phyloP scores from a whole-genome alignment of 2,888 invertebrate genomes.

The Torymus auratus region DNA sequence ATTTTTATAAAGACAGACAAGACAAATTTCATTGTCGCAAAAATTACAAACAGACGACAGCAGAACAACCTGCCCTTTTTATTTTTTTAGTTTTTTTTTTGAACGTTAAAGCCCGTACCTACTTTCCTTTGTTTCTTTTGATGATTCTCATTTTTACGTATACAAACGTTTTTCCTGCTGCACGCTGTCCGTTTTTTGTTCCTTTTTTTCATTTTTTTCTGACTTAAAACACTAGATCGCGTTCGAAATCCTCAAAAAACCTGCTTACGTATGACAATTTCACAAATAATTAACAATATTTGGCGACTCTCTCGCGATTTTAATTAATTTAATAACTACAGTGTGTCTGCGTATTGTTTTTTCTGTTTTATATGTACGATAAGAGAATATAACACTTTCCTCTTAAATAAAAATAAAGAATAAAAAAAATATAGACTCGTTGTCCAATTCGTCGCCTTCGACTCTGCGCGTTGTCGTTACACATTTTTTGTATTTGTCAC shows the following conservation, averaged over 20 bases:
- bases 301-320: constrained; percentile 51
- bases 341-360: constrained; percentile 35
- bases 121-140: constrained; percentile 50
- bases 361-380: constrained; percentile 48
- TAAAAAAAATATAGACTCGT: constrained; percentile 58
- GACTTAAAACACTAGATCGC: constrained; percentile 57
- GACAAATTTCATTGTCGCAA: constrained; percentile 64
- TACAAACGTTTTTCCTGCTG: constrained; percentile 48
- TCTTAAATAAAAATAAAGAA: constrained; percentile 57
- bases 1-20: constrained; percentile 68
- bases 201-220: constrained; percentile 40
- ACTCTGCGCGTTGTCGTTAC: constrained; percentile 56
- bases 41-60: constrained; percentile 65
- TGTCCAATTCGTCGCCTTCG: constrained; percentile 56
- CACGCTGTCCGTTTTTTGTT: constrained; percentile 49
- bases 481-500: constrained; percentile 51
- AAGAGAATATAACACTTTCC: constrained; percentile 45
- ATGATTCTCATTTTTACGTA: constrained; percentile 41
- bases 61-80: constrained; percentile 56
- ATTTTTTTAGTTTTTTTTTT: constrained; percentile 46
- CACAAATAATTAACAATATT: constrained; percentile 58
- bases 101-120: constrained; percentile 57
- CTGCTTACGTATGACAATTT: constrained; percentile 56
- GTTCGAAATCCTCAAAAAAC: constrained; percentile 54
- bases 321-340: constrained; percentile 56